phyloP scores from a whole-genome alignment of 1,140 invertebrate species.

The Wiebesia pumilae region DNA sequence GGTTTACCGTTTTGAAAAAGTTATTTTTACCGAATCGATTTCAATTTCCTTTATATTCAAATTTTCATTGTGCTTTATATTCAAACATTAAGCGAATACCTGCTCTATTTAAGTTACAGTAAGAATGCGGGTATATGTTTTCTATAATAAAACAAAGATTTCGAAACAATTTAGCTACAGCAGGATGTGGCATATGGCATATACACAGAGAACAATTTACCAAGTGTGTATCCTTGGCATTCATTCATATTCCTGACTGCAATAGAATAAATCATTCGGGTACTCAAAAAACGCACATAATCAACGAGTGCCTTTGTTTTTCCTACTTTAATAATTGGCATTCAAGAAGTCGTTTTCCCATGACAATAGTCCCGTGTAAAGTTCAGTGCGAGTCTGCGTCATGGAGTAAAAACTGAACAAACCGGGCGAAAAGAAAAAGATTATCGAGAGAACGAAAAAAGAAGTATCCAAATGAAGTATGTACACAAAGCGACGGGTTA shows the following conservation, averaged over 20 bases:
- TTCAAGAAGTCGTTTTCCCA: conserved; percentile 26
- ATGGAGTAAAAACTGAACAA: background rate
- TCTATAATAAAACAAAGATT: background rate
- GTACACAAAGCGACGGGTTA: background rate
- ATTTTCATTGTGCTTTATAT: background rate
- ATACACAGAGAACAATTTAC: background rate
- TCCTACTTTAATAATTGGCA: conserved; percentile 32
- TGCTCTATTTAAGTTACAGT: background rate
- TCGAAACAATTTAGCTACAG: background rate
- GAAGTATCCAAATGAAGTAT: background rate
- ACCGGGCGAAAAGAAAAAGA: background rate
- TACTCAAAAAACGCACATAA: background rate
- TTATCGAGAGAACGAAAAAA: background rate
- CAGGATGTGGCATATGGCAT: background rate
- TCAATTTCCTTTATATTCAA: background rate
- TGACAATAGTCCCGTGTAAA: conserved; percentile 12
- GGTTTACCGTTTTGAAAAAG: too few relatives aligned
- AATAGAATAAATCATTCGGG: background rate
- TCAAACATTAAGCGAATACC: background rate
- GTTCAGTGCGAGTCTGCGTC: background rate
- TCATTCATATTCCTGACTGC: conserved; percentile 4
- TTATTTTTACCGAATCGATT: too few relatives aligned
- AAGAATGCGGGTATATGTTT: background rate
- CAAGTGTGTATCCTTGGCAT: background rate
- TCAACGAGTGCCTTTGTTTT: conserved; percentile 18